These are phyloP conservation scores for Drosophila varians DNA, from an alignment of 1,140 invertebrate genomes.

Conservation along the genomic window DNA sequence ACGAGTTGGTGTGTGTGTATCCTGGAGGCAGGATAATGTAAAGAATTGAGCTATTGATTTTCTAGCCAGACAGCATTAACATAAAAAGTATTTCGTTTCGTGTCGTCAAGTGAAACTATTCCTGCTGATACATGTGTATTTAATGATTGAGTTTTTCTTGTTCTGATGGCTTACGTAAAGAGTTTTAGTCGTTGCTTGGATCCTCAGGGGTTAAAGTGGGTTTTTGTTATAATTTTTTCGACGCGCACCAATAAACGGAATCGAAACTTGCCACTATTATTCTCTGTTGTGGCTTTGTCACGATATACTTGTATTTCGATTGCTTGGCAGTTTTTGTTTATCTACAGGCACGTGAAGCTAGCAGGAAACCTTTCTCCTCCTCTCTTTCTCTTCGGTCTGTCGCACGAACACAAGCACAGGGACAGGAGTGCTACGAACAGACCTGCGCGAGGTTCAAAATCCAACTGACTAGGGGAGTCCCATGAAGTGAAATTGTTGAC, in stretches of 20 bases:
- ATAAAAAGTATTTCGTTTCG: constrained; percentile 24
- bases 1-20: constrained; percentile 27
- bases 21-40: constrained; percentile 30
- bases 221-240: background rate
- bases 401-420: constrained; percentile 16
- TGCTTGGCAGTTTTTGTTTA: constrained; percentile 35
- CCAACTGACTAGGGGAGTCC: constrained; percentile 59
- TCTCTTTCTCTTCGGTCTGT: constrained; percentile 5
- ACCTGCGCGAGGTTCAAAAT: constrained; percentile 64
- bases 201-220: constrained; percentile 1
- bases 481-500: constrained; percentile 36
- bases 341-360: constrained; percentile 65
- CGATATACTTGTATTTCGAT: constrained; percentile 23
- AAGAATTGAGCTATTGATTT: constrained; percentile 64
- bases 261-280: constrained; percentile 22
- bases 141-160: background rate
- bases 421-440: constrained; percentile 39
- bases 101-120: background rate
- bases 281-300: constrained; percentile 5
- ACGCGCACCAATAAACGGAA: constrained; percentile 15
- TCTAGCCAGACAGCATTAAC: constrained; percentile 42
- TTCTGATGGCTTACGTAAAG: constrained; percentile 48
- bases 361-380: constrained; percentile 25
- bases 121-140: constrained; percentile 3
- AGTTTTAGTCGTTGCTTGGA: constrained; percentile 8